Conservation (phyloP, 1,140 invertebrate species). For the Caenorhabditis tropicalis region DNA sequence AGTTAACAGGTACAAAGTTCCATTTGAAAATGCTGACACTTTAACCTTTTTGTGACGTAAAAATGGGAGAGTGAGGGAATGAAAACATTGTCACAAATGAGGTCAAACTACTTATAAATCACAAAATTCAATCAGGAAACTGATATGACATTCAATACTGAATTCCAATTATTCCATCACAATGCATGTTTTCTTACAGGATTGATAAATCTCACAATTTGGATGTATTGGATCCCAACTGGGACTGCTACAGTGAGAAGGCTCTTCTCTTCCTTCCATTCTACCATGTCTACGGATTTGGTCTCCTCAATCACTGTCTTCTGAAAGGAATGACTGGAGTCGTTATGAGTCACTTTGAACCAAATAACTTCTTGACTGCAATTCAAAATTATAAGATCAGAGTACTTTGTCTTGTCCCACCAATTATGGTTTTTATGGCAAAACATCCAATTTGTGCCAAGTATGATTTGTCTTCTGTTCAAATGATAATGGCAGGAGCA, state of each 20-base stretch:
- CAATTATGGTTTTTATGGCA: constrained; percentile 78
- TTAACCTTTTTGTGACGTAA: background rate
- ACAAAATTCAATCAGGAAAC: no score
- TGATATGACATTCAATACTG: no score
- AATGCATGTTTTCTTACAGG: background rate
- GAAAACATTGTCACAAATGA: background rate
- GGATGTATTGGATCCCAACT: constrained; percentile 44
- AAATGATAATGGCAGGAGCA: constrained; percentile 78
- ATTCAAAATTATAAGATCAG: constrained; percentile 61
- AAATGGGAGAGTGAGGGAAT: background rate
- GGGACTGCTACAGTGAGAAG: constrained; percentile 53
- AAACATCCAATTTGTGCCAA: constrained; percentile 77
- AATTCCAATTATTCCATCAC: no score
- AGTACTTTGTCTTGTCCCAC: constrained; percentile 74
- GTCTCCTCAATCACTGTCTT: constrained; percentile 37
- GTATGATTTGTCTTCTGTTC: constrained; percentile 76
- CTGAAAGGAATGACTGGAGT: constrained; percentile 43
- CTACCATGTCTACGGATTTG: constrained; percentile 58
- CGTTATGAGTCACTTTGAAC: constrained; percentile 52
- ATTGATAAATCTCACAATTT: constrained; percentile 19
- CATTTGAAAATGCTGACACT: background rate
- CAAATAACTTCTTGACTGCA: constrained; percentile 42
- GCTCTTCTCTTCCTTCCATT: constrained; percentile 58
- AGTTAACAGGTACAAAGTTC: background rate
- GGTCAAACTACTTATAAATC: background rate